Evolutionary conservation across 2,888 invertebrate genomes (phyloP), one percentile per base, ranked within the genome.

Genomic region (Parnassius smintheus): DNA sequence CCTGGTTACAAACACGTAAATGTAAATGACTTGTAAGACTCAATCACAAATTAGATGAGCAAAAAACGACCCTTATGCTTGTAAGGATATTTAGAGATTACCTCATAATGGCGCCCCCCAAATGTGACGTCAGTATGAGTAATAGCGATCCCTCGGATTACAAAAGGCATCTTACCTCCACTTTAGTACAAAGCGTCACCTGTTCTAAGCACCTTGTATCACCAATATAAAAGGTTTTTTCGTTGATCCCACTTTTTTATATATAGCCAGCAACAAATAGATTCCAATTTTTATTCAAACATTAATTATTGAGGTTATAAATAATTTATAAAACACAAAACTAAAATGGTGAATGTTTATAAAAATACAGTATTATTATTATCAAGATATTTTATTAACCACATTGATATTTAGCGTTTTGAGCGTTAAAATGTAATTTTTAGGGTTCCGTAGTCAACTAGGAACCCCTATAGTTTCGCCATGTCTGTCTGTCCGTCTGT

Each of bases 81-180:
- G 64, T 75, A 69, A 71, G 66, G 71, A 75, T 73, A 68, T 74
- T 76, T 71, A 69, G 64, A 78, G 80, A 83, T 87, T 86, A 86
- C 85, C 80, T 87, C 86, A 87, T 83, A 65, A 61, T 71, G 75
- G 78, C 77, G 76, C 72, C 76, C 74, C 72, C 55, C 51, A 72
- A 68, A 66, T 49, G 70, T 71, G 85, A 86, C 82, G 83, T 85
- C 83, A 86, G 58, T 69, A 59, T 58, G 61, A 61, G 76, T 74
- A 74, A 76, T 67, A 73, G 74, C 72, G 75, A 71, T 75, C 78
- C 77, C 72, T 72, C 67, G 65, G 67, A 72, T 71, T 71, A 83
- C 75, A 82, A 82, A 80, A 76, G 74, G 66, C 68, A 78, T 81
- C 78, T 77, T 80, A 80, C 60, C 46, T 70, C 54, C 56, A 56